Evolutionary conservation across 1,140 invertebrate genomes (phyloP), one percentile per base, ranked within the genome.

Genomic region (Brachionus paranguensis): DNA sequence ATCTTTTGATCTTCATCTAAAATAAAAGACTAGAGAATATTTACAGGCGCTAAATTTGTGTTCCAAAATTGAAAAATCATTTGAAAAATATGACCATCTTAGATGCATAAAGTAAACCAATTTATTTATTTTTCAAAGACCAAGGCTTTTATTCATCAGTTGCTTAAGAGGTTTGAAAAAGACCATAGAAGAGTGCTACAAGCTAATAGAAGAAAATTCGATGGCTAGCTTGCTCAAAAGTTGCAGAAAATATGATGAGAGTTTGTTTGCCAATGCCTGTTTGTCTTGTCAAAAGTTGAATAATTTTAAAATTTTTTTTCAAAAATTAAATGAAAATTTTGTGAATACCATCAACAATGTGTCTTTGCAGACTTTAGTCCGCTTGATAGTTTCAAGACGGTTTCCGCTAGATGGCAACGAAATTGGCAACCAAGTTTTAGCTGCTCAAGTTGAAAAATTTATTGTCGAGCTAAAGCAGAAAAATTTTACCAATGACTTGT

Each of bases 41-140:
- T 12, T 50, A 27, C 24, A 11, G 12, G 72, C 72, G 12, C 12
- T 76, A 5, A 76, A 50, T 50, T n/a, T 76, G 4, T 76, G 72
- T 3, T 14, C 20, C 5, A 76, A 76, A 76, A 76, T 47, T 7
- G 72, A 76, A 50, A 27, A 50, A 29, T 47, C 43, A 24, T 24
- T 76, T 17, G n/a, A 27, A 20, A 76, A 37, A 76, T 76, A 76
- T 50, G 43, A 76, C 10, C 10, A 53, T 53, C 43, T 76, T 20
- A 47, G 24, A 24, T 76, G 72, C 10, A 76, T 76, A 76, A 76
- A 76, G 72, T 76, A 76, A 76, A 50, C 0, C 3, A 74, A n/a
- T 45, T 47, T 47, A 50, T 10, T 1, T 43, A 47, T 17, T 45
- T 5, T 45, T 11, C 14, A 11, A 8, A 8, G 20, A 47, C 1